These are phyloP conservation scores for Ariopsis seemanni DNA, from an alignment of 2,113 vertebrate species.

Conservation along the genomic window DNA sequence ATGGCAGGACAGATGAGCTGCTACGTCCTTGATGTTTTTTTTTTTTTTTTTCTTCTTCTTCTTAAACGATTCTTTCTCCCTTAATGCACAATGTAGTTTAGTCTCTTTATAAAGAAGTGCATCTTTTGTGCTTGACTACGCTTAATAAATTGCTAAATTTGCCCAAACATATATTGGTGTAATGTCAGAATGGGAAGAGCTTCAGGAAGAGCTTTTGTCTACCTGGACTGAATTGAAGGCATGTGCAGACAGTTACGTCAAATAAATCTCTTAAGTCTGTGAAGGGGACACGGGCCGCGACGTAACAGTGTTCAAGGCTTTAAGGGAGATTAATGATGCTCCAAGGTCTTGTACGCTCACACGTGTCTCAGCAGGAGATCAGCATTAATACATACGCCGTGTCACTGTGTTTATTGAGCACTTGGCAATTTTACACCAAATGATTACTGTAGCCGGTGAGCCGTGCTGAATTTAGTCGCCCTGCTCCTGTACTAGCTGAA, in stretches of 20 bases:
- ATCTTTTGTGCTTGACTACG: not conserved
- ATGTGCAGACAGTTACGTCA: not conserved
- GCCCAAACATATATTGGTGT: not conserved
- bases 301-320: constrained; percentile 13
- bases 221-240: not conserved
- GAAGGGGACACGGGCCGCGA: not conserved
- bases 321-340: constrained; percentile 23
- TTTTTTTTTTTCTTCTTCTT: too few species aligned
- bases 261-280: constrained; percentile 37
- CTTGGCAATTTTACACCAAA: not conserved
- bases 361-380: constrained; percentile 11
- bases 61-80: too few species aligned
- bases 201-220: not conserved
- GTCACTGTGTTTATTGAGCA: not conserved
- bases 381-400: not conserved
- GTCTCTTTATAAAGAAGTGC: not conserved
- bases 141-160: not conserved
- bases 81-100: not conserved
- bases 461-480: not conserved
- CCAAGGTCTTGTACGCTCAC: not conserved
- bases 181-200: not conserved
- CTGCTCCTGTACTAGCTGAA: not conserved
- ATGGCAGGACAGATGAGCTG: too few species aligned
- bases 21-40: too few species aligned
- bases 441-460: not conserved